Evolutionary conservation across 1,140 invertebrate genomes (phyloP).

Genomic region (Drosophila parabipectinata): DNA sequence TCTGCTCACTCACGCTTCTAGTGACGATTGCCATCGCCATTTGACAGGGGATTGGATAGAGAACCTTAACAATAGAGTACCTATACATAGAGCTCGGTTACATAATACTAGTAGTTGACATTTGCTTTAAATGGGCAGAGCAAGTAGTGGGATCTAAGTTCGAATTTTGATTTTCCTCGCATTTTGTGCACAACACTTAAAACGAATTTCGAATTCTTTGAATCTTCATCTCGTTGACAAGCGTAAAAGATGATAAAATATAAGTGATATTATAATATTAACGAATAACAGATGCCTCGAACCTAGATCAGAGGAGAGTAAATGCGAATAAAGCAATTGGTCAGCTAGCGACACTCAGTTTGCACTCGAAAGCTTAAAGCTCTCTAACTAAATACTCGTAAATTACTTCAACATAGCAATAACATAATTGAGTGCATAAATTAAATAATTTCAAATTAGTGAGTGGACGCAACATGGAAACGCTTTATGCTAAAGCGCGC

Average conservation of each 20-base stretch:
- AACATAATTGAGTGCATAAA: constrained; percentile 49
- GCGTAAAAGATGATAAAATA: constrained; percentile 25
- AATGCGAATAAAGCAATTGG: constrained; percentile 15
- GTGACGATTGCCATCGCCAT: constrained; percentile 43
- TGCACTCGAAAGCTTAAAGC: constrained; percentile 41
- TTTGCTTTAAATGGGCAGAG: constrained; percentile 47
- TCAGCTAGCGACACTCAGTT: constrained; percentile 6
- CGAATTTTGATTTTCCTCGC: constrained; percentile 69
- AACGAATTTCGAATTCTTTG: constrained; percentile 49
- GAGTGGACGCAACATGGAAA: constrained; percentile 69
- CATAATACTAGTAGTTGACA: constrained; percentile 73
- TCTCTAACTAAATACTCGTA: constrained; percentile 20
- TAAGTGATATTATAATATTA: constrained; percentile 6
- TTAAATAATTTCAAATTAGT: constrained; percentile 52
- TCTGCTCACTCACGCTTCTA: constrained; percentile 25
- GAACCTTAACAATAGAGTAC: constrained; percentile 53
- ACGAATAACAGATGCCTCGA: constrained; percentile 23
- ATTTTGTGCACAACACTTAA: constrained; percentile 61
- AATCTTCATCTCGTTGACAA: constrained; percentile 48
- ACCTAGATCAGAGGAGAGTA: constrained; percentile 5
- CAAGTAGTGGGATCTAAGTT: constrained; percentile 29
- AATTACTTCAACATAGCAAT: constrained; percentile 30
- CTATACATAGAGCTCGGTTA: constrained; percentile 72
- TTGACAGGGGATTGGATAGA: constrained; percentile 22
- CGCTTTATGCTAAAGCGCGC: constrained; percentile 25